phyloP scores from a whole-genome alignment of 2,888 invertebrate genomes.

The Pyrocoelia pectoralis region DNA sequence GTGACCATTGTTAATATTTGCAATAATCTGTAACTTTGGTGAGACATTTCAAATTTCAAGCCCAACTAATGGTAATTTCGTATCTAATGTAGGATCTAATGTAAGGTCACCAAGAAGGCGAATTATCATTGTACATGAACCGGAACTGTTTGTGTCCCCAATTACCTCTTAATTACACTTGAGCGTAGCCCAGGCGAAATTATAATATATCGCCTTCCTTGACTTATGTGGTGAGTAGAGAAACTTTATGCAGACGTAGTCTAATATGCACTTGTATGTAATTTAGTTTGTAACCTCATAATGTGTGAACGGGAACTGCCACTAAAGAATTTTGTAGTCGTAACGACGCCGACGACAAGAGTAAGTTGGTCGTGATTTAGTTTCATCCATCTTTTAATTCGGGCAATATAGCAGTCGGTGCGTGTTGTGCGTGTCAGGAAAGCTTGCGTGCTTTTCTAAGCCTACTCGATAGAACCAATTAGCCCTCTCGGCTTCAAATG shows the following conservation, averaged over 20 bases:
- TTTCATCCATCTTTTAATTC: conserved; percentile 35
- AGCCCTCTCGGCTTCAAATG: conserved; percentile 34
- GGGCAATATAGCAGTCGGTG: conserved; percentile 27
- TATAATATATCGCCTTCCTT: conserved; percentile 24
- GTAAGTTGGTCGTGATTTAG: conserved; percentile 32
- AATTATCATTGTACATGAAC: conserved; percentile 27
- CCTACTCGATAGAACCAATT: conserved; percentile 36
- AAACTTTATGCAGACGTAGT: neutral
- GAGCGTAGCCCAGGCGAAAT: conserved; percentile 22
- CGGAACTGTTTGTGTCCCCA: conserved; percentile 30
- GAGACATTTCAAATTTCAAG: neutral
- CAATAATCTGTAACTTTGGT: neutral
- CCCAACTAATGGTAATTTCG: conserved; percentile 19
- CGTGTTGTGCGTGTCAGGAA: conserved; percentile 32
- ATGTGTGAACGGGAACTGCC: too few relatives aligned
- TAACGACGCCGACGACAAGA: conserved; percentile 24
- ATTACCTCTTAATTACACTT: conserved; percentile 31
- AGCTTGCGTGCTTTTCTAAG: conserved; percentile 27
- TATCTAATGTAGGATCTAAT: conserved; percentile 24
- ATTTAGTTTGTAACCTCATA: conserved; percentile 16
- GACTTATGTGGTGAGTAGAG: conserved; percentile 17
- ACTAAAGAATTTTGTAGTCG: conserved; percentile 13
- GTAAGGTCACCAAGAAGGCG: conserved; percentile 23
- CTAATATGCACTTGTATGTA: too few relatives aligned
- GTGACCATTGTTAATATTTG: neutral